Evolutionary conservation across 2,797 vertebrate genomes (phyloP), one percentile per base, ranked within the genome.

Genomic region (Clarias laeviceps): DNA sequence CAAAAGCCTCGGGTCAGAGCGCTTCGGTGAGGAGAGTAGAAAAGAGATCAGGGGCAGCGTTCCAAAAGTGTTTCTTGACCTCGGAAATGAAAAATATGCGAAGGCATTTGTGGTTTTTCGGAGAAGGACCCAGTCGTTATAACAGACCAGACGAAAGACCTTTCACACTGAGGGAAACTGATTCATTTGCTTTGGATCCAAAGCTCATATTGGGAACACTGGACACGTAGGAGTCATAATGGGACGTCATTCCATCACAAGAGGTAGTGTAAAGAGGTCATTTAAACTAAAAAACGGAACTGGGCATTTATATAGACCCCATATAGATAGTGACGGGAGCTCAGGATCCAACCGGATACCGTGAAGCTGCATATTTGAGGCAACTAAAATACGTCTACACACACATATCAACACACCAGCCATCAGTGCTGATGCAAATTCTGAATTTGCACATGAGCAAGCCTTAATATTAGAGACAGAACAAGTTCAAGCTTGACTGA

Each of bases 1-100:
- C 91, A 91, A 94, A 94, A 92, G 88, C 85, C 86, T 50, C 29
- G 78, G 90, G 88, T 90, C 84, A 65, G 86, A 80, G 24, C 22
- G 14, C 70, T 34, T 40, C 24, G 50, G 50, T 57, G 22, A 32
- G 27, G 72, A 54, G 66, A 22, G 32, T n/a, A 34, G 20, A 8
- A 27, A 20, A 18, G 32, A 3, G 59, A 14, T 54, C 50, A 40
- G 15, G 56, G 12, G n/a, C 14, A 20, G 22, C 6, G 12, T 69
- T 32, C 12, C 14, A 45, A 14, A 24, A 45, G 37, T 4, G 11
- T n/a, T n/a, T n/a, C 37, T 6, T 15, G 22, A 15, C 12, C 40
- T 50, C 14, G 7, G 22, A 40, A 24, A 40, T 37, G 22, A 17
- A 65, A 27, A 65, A 27, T 27, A 64, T 20, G 32, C 6, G 45